Percentiles rank a stretch among this genome's conserved stretches.
Conservation (phyloP, 2,888 invertebrate species). For the Drosophila eohydei region DNA sequence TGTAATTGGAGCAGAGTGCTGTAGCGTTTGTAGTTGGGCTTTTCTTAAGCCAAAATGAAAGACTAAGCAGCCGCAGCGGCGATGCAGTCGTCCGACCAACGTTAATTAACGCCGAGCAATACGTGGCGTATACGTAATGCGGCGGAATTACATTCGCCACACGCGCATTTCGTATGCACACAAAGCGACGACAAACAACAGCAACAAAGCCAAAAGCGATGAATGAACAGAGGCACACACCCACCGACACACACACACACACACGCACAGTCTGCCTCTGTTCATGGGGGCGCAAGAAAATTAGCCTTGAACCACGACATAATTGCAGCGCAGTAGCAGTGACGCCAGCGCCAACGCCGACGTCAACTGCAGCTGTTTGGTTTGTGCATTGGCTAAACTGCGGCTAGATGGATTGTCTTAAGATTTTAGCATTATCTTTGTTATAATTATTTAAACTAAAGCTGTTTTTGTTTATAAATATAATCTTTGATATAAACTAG, state of each 20-base stretch:
- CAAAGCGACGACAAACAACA: constrained; percentile 35
- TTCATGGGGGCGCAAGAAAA: constrained; percentile 66
- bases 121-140: constrained; percentile 76
- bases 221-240: constrained; percentile 40
- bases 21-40: constrained; percentile 38
- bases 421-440: neutral
- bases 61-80: constrained; percentile 22
- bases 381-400: constrained; percentile 47
- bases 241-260: constrained; percentile 1
- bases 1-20: constrained; percentile 40
- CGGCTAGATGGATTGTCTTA: neutral
- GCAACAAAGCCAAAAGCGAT: constrained; percentile 23
- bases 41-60: constrained; percentile 42
- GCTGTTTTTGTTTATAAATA: neutral
- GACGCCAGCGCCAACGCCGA: constrained; percentile 20
- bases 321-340: constrained; percentile 68
- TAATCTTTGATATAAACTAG: neutral
- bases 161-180: constrained; percentile 68
- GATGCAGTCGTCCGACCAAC: constrained; percentile 22
- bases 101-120: constrained; percentile 66
- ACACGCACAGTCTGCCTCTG: constrained; percentile 12
- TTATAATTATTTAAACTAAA: neutral
- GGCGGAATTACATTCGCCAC: constrained; percentile 65
- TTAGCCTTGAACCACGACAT: constrained; percentile 78
- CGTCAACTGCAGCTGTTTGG: constrained; percentile 30